Evolutionary conservation across 2,113 vertebrate species (phyloP).

Genomic region (Lophura nycthemera): DNA sequence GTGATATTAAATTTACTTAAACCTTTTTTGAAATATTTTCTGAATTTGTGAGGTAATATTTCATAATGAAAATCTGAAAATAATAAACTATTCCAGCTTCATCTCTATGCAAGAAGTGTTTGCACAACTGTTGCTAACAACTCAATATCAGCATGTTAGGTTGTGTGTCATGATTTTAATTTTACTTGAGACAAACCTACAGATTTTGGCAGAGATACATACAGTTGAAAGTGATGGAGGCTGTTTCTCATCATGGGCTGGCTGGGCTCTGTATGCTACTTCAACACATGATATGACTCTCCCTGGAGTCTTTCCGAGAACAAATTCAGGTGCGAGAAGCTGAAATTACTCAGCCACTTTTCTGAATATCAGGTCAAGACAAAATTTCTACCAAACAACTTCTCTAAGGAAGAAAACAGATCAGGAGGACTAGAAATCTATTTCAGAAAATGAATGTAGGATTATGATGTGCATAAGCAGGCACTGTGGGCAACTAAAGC

Average conservation of each 20-base stretch:
- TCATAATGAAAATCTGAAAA: background rate
- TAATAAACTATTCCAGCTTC: background rate
- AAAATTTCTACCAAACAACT: background rate
- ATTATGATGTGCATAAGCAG: background rate
- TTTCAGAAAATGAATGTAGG: background rate
- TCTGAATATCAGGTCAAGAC: background rate
- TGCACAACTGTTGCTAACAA: background rate
- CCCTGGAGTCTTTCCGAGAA: background rate
- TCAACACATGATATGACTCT: background rate
- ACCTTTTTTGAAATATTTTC: background rate
- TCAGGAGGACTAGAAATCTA: background rate
- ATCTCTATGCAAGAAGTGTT: background rate
- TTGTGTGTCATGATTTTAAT: background rate
- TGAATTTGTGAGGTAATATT: background rate
- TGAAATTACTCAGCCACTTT: background rate
- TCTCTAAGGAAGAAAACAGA: background rate
- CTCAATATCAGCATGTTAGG: background rate
- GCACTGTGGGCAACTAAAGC: background rate
- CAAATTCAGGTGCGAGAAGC: accelerated
- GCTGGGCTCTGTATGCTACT: background rate
- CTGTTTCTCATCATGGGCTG: background rate
- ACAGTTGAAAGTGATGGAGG: background rate
- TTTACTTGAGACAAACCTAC: background rate
- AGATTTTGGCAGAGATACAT: background rate
- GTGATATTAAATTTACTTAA: background rate